Evolutionary conservation across 1,140 invertebrate genomes (phyloP).

Genomic region (Lepeophtheirus salmonis): DNA sequence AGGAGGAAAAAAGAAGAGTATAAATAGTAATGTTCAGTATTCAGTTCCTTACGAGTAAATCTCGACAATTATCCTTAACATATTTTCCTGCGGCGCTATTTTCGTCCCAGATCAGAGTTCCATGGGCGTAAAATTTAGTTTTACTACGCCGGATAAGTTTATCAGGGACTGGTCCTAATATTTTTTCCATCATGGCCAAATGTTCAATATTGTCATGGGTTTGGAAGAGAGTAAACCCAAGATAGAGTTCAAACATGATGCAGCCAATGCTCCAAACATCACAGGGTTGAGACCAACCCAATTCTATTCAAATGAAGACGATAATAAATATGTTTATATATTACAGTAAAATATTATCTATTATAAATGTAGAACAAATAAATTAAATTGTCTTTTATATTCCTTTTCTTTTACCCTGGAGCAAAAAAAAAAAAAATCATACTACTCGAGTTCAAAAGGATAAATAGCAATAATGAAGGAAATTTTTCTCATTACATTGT

Average conservation of each 20-base stretch:
- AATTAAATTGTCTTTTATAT: no score
- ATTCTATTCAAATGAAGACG: not conserved
- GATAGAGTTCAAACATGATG: conserved; percentile 95
- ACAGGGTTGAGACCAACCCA: conserved; percentile 16
- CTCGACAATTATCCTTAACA: conserved; percentile 92
- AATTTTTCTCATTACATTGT: not conserved
- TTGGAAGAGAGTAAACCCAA: conserved; percentile 96
- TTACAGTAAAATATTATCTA: no score
- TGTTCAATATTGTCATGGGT: conserved; percentile 99
- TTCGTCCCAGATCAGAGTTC: conserved; percentile 84
- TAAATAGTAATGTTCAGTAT: conserved; percentile 1
- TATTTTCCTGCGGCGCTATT: conserved; percentile 82
- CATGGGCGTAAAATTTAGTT: conserved; percentile 89
- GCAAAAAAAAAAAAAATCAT: no score
- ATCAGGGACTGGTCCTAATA: conserved; percentile 76
- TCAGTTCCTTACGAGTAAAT: conserved; percentile 32
- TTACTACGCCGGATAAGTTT: conserved; percentile 86
- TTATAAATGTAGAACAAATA: no score
- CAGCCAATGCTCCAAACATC: conserved; percentile 41
- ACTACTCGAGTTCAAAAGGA: no score
- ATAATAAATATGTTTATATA: no score
- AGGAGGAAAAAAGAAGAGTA: conserved; percentile 1
- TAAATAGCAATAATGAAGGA: not conserved
- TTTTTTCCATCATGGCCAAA: conserved; percentile 98
- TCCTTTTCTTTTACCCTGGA: no score